Evolutionary conservation across 2,888 invertebrate genomes (phyloP).

Genomic region (Andricus curvator): DNA sequence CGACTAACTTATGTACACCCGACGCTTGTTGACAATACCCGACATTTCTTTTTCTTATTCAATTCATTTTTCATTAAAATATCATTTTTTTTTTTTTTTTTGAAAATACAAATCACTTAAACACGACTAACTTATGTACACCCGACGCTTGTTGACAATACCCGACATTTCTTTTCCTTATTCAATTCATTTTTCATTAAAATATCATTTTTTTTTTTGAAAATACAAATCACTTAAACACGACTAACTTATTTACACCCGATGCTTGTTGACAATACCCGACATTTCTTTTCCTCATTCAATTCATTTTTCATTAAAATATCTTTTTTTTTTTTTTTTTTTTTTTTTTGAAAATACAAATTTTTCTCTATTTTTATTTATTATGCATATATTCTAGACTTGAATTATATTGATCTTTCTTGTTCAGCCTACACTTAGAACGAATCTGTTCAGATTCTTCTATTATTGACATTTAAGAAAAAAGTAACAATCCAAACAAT

Average conservation of each 20-base stretch:
- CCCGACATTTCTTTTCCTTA: not conserved
- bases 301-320: not conserved
- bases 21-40: constrained; percentile 29
- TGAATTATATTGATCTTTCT: no score
- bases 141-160: constrained; percentile 28
- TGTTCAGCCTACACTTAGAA: no score
- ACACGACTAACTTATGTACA: constrained; percentile 32
- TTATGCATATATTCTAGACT: no score
- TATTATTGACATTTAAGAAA: no score
- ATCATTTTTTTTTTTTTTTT: not conserved
- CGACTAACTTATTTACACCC: constrained; percentile 23
- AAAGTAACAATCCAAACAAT: no score
- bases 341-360: not conserved
- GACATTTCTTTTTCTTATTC: not conserved
- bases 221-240: constrained; percentile 40
- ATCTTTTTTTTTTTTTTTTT: not conserved
- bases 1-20: constrained; percentile 26
- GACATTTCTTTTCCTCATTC: not conserved
- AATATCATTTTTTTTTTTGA: not conserved
- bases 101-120: no score
- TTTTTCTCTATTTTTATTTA: no score
- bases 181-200: not conserved
- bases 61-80: not conserved
- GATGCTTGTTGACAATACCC: constrained; percentile 31
- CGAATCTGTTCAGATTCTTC: no score